These are phyloP conservation scores for Apogon hyalosoma DNA, from an alignment of 2,797 vertebrate genomes.

Conservation along the genomic window DNA sequence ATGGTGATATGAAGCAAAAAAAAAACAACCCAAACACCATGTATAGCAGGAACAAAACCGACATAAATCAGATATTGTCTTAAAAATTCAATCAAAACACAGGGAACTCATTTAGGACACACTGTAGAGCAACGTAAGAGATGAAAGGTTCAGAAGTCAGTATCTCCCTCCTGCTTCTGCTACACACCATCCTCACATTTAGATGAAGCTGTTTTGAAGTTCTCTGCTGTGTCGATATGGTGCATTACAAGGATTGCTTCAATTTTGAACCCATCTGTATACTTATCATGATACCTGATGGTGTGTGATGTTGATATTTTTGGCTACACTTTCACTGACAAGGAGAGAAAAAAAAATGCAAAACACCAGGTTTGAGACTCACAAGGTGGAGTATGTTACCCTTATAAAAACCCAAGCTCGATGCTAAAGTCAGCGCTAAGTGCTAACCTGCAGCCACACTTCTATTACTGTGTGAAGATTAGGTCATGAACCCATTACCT, in stretches of 20 bases:
- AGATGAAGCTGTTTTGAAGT: too few species aligned
- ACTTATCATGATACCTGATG: too few species aligned
- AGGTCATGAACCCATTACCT: constrained; percentile 55
- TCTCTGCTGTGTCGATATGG: too few species aligned
- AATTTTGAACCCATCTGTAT: too few species aligned
- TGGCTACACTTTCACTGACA: not conserved
- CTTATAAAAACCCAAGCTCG: not conserved
- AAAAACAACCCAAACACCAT: constrained; percentile 9
- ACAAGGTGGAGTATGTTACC: not conserved
- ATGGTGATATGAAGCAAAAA: not conserved
- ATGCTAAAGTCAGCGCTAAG: constrained; percentile 4
- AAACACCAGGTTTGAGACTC: not conserved
- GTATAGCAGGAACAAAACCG: constrained; percentile 32
- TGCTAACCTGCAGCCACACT: constrained; percentile 9
- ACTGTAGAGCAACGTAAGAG: too few species aligned
- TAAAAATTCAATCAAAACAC: too few species aligned
- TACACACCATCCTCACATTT: too few species aligned
- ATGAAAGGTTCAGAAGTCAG: too few species aligned
- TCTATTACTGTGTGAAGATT: constrained; percentile 9
- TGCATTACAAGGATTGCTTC: too few species aligned
- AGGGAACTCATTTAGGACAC: too few species aligned
- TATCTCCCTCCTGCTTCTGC: too few species aligned
- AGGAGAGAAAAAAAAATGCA: not conserved
- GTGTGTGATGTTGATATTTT: too few species aligned
- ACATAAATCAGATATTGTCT: constrained; percentile 48